Conservation (phyloP, 2,113 vertebrate species). For the Leiothrix lutea region DNA sequence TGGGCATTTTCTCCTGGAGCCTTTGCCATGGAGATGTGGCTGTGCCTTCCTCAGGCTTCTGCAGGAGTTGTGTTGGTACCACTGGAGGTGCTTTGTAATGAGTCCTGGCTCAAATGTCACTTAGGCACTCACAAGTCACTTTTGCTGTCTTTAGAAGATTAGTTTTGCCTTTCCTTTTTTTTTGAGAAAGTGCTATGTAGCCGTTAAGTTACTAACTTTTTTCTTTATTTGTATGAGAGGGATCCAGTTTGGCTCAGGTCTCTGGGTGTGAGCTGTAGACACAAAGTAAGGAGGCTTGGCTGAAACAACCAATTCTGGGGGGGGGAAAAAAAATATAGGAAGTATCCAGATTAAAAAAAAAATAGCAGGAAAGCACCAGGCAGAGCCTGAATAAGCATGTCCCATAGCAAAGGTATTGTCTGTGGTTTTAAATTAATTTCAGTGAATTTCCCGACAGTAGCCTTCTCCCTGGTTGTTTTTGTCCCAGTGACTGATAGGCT, state of each 20-base stretch:
- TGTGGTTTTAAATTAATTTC: neutral
- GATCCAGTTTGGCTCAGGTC: neutral
- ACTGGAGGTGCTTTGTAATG: neutral
- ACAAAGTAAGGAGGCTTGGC: neutral
- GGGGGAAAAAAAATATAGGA: rapidly evolving
- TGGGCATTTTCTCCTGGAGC: neutral
- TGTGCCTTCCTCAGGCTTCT: neutral
- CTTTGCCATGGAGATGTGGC: neutral
- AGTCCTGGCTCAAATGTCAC: neutral
- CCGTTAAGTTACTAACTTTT: neutral
- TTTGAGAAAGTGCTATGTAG: neutral
- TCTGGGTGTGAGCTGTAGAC: neutral
- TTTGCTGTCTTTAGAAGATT: neutral
- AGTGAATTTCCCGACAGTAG: neutral
- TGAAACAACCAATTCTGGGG: neutral
- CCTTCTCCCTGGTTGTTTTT: neutral
- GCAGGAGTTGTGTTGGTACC: neutral
- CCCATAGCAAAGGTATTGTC: neutral
- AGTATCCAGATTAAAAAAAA: neutral
- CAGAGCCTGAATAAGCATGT: neutral
- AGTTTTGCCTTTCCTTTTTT: neutral
- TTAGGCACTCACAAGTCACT: neutral
- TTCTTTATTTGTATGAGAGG: neutral
- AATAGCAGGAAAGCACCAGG: neutral
- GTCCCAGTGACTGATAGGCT: neutral